Base-by-base conservation (phyloP, 2,113 vertebrate species). In the Tetrao urogallus region DNA sequence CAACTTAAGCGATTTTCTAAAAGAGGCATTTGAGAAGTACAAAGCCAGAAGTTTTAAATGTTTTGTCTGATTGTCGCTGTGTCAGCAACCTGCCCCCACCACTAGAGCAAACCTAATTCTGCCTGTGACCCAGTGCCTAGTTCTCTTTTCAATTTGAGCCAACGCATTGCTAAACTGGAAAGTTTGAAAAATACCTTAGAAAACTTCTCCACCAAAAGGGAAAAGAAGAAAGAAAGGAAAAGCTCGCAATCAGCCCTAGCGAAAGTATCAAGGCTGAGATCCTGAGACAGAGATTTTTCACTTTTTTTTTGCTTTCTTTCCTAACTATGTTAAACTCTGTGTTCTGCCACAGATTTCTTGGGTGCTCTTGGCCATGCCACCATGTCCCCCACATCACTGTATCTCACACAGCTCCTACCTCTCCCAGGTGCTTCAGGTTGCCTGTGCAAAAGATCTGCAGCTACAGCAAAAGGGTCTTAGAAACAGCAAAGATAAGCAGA, bases 1-100 rank as follows among this genome's bases (percentile, higher is more conserved):
- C 97, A 97, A 98, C 98, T 98, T 97, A 97, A 97, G 98, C 96
- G 97, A 97, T 98, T 98, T 97, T 98, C 97, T 98, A 98, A 98
- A 98, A 97, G 97, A 98, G 97, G 97, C 97, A 97, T 98, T 98
- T 97, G 97, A 98, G 98, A 98, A 98, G 98, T 98, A 98, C 97
- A 97, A 98, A 98, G 98, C 97, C 98, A 98, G 96, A 98, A 98
- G 97, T 98, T 98, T 98, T 97, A 97, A 97, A 97, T 97, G 96
- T 97, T 98, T 98, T 97, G 96, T 98, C 97, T 98, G 97, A 97
- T 98, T 98, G 98, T 98, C 97, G 98, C 98, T 98, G 98, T 98
- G 98, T 98, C 98, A 98, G 98, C 98, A 98, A 98, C 98, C 97
- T 98, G 97, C 97, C 96, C 95, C 96, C 94, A 92, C 88, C 96